These are phyloP conservation scores for Sciaenops ocellatus DNA, from an alignment of 2,797 vertebrate species.

Conservation along the genomic window DNA sequence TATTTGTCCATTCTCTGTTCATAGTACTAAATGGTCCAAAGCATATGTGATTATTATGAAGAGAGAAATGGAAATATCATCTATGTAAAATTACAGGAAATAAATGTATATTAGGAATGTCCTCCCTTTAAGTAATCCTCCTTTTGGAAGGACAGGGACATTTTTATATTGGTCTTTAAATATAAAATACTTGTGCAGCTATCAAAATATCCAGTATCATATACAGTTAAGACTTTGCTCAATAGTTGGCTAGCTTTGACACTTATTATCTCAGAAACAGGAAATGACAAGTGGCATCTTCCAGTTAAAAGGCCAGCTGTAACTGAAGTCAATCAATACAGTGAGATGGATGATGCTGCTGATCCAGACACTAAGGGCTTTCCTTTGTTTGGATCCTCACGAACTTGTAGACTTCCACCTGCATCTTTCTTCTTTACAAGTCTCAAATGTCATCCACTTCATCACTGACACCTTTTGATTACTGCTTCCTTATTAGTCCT, in stretches of 20 bases:
- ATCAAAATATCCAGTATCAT: background rate
- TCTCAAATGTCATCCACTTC: conserved; percentile 79
- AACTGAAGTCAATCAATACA: conserved; percentile 73
- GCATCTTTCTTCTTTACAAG: conserved; percentile 62
- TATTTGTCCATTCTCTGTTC: background rate
- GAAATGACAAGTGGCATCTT: conserved; percentile 68
- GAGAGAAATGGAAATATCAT: background rate
- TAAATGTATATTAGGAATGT: background rate
- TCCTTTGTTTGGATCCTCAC: conserved; percentile 61
- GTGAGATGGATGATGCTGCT: conserved; percentile 64
- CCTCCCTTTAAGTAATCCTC: background rate
- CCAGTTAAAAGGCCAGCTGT: conserved; percentile 75
- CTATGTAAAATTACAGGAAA: background rate
- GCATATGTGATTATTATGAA: background rate
- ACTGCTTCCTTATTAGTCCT: conserved; percentile 72
- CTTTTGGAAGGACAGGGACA: background rate
- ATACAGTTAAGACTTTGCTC: conserved; percentile 15
- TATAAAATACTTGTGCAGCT: background rate
- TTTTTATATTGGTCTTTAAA: conserved; percentile 11
- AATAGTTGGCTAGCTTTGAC: conserved; percentile 37
- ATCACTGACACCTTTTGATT: conserved; percentile 75
- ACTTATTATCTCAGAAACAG: conserved; percentile 62
- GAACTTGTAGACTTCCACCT: conserved; percentile 53
- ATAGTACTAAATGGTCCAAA: conserved; percentile 2
- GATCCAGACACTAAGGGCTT: conserved; percentile 44